Base-by-base conservation (phyloP, 2,888 invertebrate species). In the Dicroscelio sp. region DNA sequence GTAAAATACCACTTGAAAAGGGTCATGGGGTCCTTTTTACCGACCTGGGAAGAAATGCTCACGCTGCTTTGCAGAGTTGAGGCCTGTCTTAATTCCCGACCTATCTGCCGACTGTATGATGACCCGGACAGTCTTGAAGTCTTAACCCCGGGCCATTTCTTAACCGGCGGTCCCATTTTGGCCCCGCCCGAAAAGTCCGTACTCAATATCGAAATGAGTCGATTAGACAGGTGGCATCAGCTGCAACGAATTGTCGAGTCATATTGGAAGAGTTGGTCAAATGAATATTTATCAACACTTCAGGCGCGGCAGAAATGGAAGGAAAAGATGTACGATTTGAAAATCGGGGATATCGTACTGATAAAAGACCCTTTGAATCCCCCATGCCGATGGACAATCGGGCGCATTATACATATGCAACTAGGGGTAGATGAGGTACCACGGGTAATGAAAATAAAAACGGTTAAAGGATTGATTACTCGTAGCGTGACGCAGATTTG, bases 231-330 rank as follows among this genome's bases (percentile, higher is more conserved):
- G 8, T 60, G 58, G 58, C 33, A 71, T 10, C 38, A 30, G 10
- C 48, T 71, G 12, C 71, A 43, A 25, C 20, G 14, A 25, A 71
- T 71, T 4, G 25, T 27, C 5, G 27, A 71, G 6, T 20, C 33
- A 43, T 58, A 60, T 20, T 35, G 60, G 76, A 58, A 76, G 60
- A 76, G 23, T 27, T 76, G 35, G 58, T 58, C 33, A 3, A 20
- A 31, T 17, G 76, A 76, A 58, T 76, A 76, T 58, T 58, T 76
- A 35, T 33, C n/a, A 14, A 76, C 58, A 2, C 25, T 76, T 20
- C 76, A 76, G 30, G 3, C 76, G 2, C 55, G 76, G 10, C 23
- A 30, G 2, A 76, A 76, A 76, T 76, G 76, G 76, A 31, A 27
- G 10, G 35, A 35, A 60, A 76, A 55, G 14, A 8, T 2, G 3